Evolutionary conservation across 2,888 invertebrate genomes (phyloP), one percentile per base, ranked within the genome.

Genomic region (Creontiades dilutus): DNA sequence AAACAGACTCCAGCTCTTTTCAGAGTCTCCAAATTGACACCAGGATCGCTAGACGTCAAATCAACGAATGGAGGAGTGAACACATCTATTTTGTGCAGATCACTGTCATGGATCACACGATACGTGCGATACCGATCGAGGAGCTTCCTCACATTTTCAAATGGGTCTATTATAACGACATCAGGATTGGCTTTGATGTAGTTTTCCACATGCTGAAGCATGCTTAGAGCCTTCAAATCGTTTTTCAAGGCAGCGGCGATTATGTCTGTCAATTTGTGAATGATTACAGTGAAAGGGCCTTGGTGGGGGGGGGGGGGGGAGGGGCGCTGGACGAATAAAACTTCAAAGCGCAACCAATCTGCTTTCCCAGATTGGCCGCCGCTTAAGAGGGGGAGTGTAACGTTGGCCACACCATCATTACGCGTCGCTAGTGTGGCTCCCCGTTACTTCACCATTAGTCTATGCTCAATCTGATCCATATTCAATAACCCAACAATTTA

Each of bases 211-310:
- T 94, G 94, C 85, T 94, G 93, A 90, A 96, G 95, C 91, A 96
- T 94, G 84, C 93, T 93, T 91, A 93, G 93, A 92, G 95, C 95
- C 96, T 96, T 93, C 91, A 94, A 94, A 47, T n/a, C n/a, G n/a
- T n/a, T n/a, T n/a, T n/a, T 94, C 92, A 96, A 95, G 80, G 97
- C 96, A 91, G 96, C 95, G 48, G 96, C 96, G 92, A 97, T 95
- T 86, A 96, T 95, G 93, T 97, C 97, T 52, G 97, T 97, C 92
- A 98, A 94, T 94, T 98, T 98, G 93, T 98, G 97, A 87, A 98
- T 94, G 92, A 98, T 96, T 86, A 97, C 95, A 93, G 96, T 95
- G 93, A 98, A 96, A 91, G 96, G 96, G 92, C 96, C 97, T 94
- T 98, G 97, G 28, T 95, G n/a, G n/a, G n/a, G n/a, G n/a, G n/a